Percentiles rank a stretch among this genome's conserved stretches.
Conservation (phyloP, 2,113 vertebrate genomes). For the Pristiophorus japonicus region DNA sequence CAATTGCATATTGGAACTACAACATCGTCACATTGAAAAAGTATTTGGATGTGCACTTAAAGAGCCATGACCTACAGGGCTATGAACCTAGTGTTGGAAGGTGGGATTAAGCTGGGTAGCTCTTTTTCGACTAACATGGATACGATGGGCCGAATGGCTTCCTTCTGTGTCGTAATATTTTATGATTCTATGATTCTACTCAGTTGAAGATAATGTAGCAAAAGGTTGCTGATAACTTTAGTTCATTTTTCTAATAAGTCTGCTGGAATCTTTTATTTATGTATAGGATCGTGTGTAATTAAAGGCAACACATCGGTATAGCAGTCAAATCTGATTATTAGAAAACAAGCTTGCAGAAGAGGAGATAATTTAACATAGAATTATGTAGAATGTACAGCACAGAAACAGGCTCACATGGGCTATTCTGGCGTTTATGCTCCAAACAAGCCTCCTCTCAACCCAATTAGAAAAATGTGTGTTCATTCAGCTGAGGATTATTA, state of each 20-base stretch:
- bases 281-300: not conserved
- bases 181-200: not conserved
- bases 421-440: not conserved
- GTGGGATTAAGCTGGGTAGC: too few species aligned
- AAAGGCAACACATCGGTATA: not conserved
- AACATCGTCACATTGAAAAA: too few species aligned
- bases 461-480: too few species aligned
- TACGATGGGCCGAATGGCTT: too few species aligned
- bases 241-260: not conserved
- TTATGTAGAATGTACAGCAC: not conserved
- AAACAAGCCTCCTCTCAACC: not conserved
- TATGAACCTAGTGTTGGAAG: too few species aligned
- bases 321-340: slow-evolving; percentile 8
- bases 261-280: not conserved
- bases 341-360: not conserved
- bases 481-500: too few species aligned
- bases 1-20: not conserved
- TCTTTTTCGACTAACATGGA: too few species aligned
- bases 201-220: not conserved
- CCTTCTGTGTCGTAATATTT: too few species aligned
- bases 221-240: not conserved
- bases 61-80: too few species aligned
- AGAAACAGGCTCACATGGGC: not conserved
- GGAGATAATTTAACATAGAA: not conserved
- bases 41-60: too few species aligned